Base-by-base conservation (phyloP, 1,140 invertebrate genomes). In the Araneus ventricosus region DNA sequence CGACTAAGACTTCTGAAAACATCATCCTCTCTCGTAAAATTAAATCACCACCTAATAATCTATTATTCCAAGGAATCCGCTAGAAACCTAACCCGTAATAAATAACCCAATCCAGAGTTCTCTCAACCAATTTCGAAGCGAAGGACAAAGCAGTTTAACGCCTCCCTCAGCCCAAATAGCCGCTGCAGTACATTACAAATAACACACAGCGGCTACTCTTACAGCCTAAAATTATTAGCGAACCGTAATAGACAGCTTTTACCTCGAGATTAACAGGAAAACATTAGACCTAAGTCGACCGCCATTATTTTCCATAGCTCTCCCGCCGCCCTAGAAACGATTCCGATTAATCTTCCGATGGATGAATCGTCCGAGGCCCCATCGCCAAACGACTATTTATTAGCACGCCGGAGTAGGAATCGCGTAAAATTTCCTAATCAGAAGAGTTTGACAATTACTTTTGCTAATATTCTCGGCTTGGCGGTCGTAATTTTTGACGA, bases 251-350 rank as follows among this genome's bases (percentile, higher is more conserved):
- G 82, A 84, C 82, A 84, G 82, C 82, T 84, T 84, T 57, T 52
- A 84, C 39, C 45, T 17, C 52, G 85, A 87, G 85, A 87, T 87
- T 87, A 87, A 87, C 85, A 87, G 85, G 85, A 87, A 87, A 61
- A 87, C 85, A 87, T 87, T 87, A 87, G 85, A 30, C 34, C 59
- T 59, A 63, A 61, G 85, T 37, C 85, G 52, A 63, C 85, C 45
- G 30, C 85, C 59, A 87, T 87, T 87, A 87, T 87, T 87, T 87
- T 39, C 85, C 85, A 63, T 84, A 84, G 82, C 45, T 45, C 52
- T 57, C 45, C 41, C 45, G 82, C 30, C 45, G 82, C 82, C 45
- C 52, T 39, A n/a, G 52, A 87, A 63, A 87, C 85, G 85, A 87
- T 87, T 87, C 17, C 85, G 85, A 87, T 87, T 59, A 63, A 87